phyloP scores from a whole-genome alignment of 2,113 vertebrate genomes.

The Ptilonorhynchus violaceus region DNA sequence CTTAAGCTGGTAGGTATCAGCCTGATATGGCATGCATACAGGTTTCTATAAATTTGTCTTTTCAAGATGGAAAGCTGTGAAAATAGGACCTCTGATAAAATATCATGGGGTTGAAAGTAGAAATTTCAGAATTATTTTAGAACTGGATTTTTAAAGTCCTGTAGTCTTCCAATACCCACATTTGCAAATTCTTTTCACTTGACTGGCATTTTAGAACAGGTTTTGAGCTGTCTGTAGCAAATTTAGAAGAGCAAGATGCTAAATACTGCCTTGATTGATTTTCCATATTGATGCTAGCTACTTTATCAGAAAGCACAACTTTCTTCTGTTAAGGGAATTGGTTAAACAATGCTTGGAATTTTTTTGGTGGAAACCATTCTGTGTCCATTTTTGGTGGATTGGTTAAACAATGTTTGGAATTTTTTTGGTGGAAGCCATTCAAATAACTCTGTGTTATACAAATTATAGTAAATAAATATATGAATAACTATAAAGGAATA shows the following conservation, averaged over 20 bases:
- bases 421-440: background rate
- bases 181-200: background rate
- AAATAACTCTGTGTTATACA: background rate
- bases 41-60: background rate
- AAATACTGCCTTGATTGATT: background rate
- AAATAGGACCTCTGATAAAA: background rate
- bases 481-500: background rate
- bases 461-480: background rate
- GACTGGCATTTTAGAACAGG: background rate
- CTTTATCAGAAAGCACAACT: background rate
- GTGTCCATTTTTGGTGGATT: background rate
- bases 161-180: background rate
- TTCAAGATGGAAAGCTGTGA: background rate
- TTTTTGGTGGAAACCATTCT: background rate
- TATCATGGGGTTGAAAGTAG: background rate
- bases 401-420: background rate
- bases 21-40: rapidly evolving
- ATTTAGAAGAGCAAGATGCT: background rate
- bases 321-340: background rate
- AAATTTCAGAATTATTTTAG: background rate
- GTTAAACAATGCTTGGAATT: background rate
- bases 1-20: background rate
- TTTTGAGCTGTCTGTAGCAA: background rate
- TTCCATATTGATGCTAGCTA: background rate
- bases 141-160: background rate